A percentile compares a stretch with the other conserved stretches of the same genome.
Conservation (phyloP, 2,888 invertebrate genomes). For the Pachliopta kotzebuea region DNA sequence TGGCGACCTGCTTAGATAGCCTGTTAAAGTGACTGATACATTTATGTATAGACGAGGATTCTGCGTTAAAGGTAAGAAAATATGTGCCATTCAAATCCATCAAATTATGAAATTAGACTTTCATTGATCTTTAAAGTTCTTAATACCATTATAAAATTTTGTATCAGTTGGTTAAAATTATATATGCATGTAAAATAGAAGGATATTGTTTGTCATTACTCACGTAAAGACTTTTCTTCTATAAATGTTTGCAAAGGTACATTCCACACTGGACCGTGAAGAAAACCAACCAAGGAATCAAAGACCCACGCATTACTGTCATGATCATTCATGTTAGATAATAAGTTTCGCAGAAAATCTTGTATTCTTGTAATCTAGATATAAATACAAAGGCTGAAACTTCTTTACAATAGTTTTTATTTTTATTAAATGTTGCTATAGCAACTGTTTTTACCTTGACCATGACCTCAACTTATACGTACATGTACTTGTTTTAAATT, state of each 20-base stretch:
- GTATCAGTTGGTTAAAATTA: too few species aligned
- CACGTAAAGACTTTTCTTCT: slow-evolving; percentile 95
- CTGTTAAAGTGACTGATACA: too few species aligned
- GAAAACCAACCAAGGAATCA: slow-evolving; percentile 93
- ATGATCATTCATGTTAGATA: slow-evolving; percentile 48
- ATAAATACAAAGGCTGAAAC: background rate
- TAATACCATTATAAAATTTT: too few species aligned
- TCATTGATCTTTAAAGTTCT: too few species aligned
- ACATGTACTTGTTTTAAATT: background rate
- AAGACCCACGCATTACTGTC: slow-evolving; percentile 93
- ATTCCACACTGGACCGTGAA: slow-evolving; percentile 96
- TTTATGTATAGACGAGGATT: too few species aligned
- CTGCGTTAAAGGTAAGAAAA: too few species aligned
- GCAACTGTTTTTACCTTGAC: slow-evolving; percentile 31
- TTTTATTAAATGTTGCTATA: slow-evolving; percentile 40
- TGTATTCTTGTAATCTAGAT: background rate
- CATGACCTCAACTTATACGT: slow-evolving; percentile 8
- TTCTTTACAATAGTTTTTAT: slow-evolving; percentile 31
- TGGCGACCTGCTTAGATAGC: too few species aligned
- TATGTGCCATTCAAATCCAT: too few species aligned
- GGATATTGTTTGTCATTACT: too few species aligned
- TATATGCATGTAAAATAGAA: too few species aligned
- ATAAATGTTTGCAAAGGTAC: slow-evolving; percentile 94
- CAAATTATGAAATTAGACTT: too few species aligned
- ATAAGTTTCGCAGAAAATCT: background rate